phyloP scores from a whole-genome alignment of 1,140 invertebrate genomes.

The Brachionus asplanchnoidis region DNA sequence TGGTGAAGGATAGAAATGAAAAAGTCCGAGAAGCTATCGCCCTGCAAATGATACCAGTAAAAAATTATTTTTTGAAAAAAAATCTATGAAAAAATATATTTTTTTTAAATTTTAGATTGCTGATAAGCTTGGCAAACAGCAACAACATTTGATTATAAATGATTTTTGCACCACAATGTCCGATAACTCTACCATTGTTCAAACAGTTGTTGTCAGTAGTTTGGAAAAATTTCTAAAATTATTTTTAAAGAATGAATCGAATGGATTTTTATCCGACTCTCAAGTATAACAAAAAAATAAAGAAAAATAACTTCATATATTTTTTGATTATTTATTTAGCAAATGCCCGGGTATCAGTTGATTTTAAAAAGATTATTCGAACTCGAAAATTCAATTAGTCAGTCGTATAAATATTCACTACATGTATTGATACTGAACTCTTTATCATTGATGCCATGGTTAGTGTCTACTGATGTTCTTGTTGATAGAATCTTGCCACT shows the following conservation, averaged over 20 bases:
- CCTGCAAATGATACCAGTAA: background rate
- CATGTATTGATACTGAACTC: background rate
- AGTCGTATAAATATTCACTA: conserved; percentile 9
- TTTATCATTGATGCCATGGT: background rate
- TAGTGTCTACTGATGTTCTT: conserved; percentile 3
- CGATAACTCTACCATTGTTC: background rate
- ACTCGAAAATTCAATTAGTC: conserved; percentile 17
- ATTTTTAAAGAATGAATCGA: conserved; percentile 4
- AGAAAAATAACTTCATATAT: background rate
- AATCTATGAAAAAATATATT: background rate
- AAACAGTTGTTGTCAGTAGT: background rate
- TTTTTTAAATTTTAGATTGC: background rate
- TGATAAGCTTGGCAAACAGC: background rate
- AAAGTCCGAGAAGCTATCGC: conserved; percentile 1
- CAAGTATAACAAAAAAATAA: background rate
- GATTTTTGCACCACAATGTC: conserved; percentile 19
- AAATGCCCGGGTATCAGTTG: conserved; percentile 17
- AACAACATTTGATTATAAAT: conserved; percentile 27
- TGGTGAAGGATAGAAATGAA: conserved; percentile 14
- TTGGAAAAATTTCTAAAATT: conserved; percentile 31
- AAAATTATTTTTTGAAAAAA: background rate
- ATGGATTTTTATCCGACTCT: conserved; percentile 16
- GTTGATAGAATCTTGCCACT: conserved; percentile 18
- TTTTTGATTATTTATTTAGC: background rate
- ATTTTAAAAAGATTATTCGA: conserved; percentile 20